Base-by-base conservation (phyloP, 2,113 vertebrate genomes). In the Fulmarus glacialis region DNA sequence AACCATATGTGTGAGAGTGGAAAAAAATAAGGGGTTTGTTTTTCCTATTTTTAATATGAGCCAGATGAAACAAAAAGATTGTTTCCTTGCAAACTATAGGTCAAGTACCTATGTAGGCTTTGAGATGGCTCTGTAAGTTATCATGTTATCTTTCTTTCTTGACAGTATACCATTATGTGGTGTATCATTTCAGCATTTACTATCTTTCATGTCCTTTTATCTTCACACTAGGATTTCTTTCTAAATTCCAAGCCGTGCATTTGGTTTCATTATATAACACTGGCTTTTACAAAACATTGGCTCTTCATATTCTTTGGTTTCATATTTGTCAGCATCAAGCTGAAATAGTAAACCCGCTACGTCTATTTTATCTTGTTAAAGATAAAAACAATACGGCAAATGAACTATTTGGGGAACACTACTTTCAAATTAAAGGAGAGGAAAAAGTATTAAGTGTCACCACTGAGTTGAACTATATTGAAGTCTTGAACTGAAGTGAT, bases 141-240 rank as follows among this genome's bases (percentile, higher is more conserved):
- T 99, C 98, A 98, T 98, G 98, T 99, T 98, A 99, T 99, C 99
- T 99, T 98, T 99, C 98, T 98, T 98, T 97, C 97, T 98, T 99
- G 99, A 99, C 99, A 99, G 98, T 98, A 98, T 98, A 98, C 98
- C 98, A 99, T 99, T 99, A 99, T 99, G 98, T 97, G 97, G 98
- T 98, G 98, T 98, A 99, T 99, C 98, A 98, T 98, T 98, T 98
- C 98, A 98, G 97, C 98, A 98, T 97, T 99, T 98, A 99, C 99
- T 98, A 97, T 98, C 97, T 99, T 99, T 99, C 99, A 98, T 98
- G 97, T 98, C 97, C 97, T 98, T 98, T 98, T 98, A 98, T 98
- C 98, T 98, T 98, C 97, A 97, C 92, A 97, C 98, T 97, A 98
- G 97, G 97, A 97, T 98, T 98, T 98, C 98, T 98, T 98, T 98